Percentiles rank a stretch among this genome's conserved stretches.
Conservation (phyloP, 2,113 vertebrate genomes). For the Phoxinus phoxinus region DNA sequence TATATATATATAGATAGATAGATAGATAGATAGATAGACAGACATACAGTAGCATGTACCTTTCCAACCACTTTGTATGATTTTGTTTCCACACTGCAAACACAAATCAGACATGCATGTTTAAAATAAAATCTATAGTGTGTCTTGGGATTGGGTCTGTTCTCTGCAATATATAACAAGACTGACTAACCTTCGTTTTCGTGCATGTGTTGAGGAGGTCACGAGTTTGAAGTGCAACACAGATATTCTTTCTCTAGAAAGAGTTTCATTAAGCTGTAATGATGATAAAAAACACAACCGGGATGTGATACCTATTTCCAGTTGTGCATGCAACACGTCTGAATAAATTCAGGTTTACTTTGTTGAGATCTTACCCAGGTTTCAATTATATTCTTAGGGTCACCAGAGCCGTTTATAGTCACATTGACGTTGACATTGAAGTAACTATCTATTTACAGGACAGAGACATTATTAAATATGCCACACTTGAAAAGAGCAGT, state of each 20-base stretch:
- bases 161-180: not conserved
- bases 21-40: no score
- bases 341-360: not conserved
- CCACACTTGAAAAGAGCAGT: not conserved
- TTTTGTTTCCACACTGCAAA: conserved; percentile 6
- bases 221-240: conserved; percentile 68
- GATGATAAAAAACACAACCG: conserved; percentile 25
- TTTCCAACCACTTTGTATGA: not conserved
- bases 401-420: conserved; percentile 58
- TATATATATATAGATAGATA: no score
- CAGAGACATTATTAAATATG: not conserved
- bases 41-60: not conserved
- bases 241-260: conserved; percentile 63
- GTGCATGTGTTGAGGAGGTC: conserved; percentile 17
- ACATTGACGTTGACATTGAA: conserved; percentile 71
- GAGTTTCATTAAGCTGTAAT: conserved; percentile 66
- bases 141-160: not conserved
- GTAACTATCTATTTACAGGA: conserved; percentile 60
- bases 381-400: conserved; percentile 54
- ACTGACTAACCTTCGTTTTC: conserved; percentile 55
- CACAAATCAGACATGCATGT: not conserved
- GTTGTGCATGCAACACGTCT: not conserved
- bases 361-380: conserved; percentile 68
- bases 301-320: not conserved
- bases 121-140: not conserved